Percentiles rank a stretch among this genome's conserved stretches.
phyloP scores from a whole-genome alignment of 2,797 vertebrate species.

The Catostomus latipinnis region DNA sequence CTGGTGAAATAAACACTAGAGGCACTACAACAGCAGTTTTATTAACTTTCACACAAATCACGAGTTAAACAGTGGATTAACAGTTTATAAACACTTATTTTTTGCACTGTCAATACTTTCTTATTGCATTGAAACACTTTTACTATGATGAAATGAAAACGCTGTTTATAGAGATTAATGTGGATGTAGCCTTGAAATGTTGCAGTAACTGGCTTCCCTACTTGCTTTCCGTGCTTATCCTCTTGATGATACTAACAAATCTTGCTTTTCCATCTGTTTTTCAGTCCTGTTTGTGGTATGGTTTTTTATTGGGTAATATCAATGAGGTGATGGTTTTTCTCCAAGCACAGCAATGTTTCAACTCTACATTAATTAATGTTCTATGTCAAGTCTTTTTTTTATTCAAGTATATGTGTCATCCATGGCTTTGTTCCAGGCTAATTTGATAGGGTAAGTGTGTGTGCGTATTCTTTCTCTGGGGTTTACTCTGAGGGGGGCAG shows the following conservation, averaged over 20 bases:
- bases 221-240: background rate
- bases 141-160: no score
- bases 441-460: slow-evolving; percentile 18
- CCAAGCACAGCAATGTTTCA: background rate
- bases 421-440: slow-evolving; percentile 11
- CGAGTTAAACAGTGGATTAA: no score
- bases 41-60: no score
- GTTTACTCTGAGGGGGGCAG: slow-evolving; percentile 33
- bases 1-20: no score
- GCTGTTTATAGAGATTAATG: no score
- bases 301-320: background rate
- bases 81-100: no score
- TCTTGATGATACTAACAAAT: background rate
- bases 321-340: slow-evolving; percentile 13
- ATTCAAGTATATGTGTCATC: slow-evolving; percentile 1
- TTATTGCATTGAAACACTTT: no score
- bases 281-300: background rate
- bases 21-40: no score
- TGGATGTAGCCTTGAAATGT: no score
- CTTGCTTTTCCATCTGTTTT: background rate
- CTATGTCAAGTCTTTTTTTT: background rate
- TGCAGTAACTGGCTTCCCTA: no score
- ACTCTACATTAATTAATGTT: slow-evolving; percentile 28
- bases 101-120: no score
- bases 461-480: slow-evolving; percentile 5